Base-by-base conservation (phyloP, 2,113 vertebrate species). In the Spheniscus mendiculus region DNA sequence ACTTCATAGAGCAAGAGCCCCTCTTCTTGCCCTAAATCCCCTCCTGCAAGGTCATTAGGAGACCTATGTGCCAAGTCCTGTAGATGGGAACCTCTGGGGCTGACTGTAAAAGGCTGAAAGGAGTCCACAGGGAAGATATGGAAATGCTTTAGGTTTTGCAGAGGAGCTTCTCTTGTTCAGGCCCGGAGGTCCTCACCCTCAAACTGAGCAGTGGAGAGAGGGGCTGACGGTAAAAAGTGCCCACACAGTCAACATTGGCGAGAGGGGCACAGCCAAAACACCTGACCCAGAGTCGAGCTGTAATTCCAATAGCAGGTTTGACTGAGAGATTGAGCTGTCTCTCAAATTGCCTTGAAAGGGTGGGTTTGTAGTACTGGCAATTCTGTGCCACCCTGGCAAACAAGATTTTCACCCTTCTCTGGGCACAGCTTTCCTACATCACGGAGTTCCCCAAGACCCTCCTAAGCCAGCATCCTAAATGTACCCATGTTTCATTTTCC, bases 211-310 rank as follows among this genome's bases (percentile, higher is more conserved):
- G 27, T 12, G 23, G 26, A 56, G 23, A 69, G 18, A 56, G 18
- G 13, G 9, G 2, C 30, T 90, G 36, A 56, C 10, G 71, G 23
- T 29, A 53, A 49, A 27, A 93, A 58, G 3, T 21, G 9, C 26
- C 63, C 30, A 55, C 5, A 19, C 2, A 2, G 34, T 78, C 30
- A 78, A 34, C 34, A 40, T 2, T 2, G 5, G 76, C 52, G 38
- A 56, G 15, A 58, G 10, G 0, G 26, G 11, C 3, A 13, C 30
- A 79, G 36, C 9, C 56, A 34, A 79, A 81, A 52, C 9, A 74
- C 19, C 14, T 21, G 22, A n/a, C 4, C 1, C 0, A 0, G 16
- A 21, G 12, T 53, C 3, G 1, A 87, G 42, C 15, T 63, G 38
- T 29, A 85, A 86, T 80, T 95, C 32, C 71, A 79, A n/a, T 36